Evolutionary conservation across 2,888 invertebrate genomes (phyloP).

Genomic region (Oscheius myriophilus): DNA sequence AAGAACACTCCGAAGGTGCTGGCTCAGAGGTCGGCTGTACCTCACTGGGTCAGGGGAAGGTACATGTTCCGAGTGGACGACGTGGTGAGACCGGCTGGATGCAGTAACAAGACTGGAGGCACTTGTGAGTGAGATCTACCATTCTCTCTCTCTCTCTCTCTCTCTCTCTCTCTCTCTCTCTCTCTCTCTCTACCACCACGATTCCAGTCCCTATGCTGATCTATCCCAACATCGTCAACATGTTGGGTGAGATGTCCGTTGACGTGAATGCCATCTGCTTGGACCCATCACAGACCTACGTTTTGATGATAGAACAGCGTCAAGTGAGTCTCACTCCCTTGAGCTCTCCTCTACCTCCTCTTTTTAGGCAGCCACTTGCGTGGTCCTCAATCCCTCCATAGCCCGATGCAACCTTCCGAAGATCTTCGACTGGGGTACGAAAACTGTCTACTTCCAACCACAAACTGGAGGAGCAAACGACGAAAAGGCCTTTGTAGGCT

Average conservation of each 20-base stretch:
- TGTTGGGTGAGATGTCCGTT: conserved; percentile 95
- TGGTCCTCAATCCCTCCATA: conserved; percentile 66
- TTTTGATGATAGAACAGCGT: conserved; percentile 68
- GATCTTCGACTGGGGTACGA: conserved; percentile 70
- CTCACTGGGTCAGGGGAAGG: conserved; percentile 77
- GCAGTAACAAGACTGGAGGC: conserved; percentile 74
- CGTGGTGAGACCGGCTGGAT: conserved; percentile 89
- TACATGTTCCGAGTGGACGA: conserved; percentile 95
- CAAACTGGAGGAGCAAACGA: conserved; percentile 63
- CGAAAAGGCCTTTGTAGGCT: conserved; percentile 70
- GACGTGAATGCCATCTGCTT: conserved; percentile 97
- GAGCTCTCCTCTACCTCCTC: too few species aligned
- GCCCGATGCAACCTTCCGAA: conserved; percentile 67
- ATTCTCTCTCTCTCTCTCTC: neutral
- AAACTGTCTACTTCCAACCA: conserved; percentile 69
- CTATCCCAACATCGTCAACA: conserved; percentile 89
- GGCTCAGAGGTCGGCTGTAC: conserved; percentile 68
- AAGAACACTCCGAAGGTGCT: conserved; percentile 69
- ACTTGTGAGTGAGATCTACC: conserved; percentile 57
- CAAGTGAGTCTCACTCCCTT: conserved; percentile 34
- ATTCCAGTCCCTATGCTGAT: conserved; percentile 68
- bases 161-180: neutral
- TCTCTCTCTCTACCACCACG: neutral
- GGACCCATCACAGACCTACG: conserved; percentile 73
- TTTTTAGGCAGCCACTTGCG: conserved; percentile 59